phyloP scores from a whole-genome alignment of 2,888 invertebrate species.

The Argyra leucocephala region DNA sequence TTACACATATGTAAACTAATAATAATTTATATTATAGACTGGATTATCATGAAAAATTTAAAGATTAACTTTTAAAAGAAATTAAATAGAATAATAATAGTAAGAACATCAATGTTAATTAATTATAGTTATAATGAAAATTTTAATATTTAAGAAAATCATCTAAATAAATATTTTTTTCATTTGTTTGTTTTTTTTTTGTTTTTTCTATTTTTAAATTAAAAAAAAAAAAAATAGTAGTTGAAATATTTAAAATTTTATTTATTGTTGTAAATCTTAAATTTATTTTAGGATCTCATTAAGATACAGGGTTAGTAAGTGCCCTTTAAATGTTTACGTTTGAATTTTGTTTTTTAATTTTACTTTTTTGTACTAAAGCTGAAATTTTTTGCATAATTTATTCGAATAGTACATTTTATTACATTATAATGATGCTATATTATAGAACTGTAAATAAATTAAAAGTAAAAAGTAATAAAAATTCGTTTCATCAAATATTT shows the following conservation, averaged over 20 bases:
- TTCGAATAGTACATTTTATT: not conserved
- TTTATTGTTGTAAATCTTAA: not conserved
- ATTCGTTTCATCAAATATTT: not conserved
- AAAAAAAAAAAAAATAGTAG: too few species aligned
- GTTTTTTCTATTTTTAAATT: not conserved
- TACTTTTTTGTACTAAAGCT: not conserved
- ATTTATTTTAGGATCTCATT: conserved; percentile 1
- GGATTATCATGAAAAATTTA: not conserved
- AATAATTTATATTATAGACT: not conserved
- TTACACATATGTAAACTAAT: not conserved
- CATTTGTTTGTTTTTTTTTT: not conserved
- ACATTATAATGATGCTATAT: not conserved
- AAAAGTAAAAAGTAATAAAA: conserved; percentile 2
- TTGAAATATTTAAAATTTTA: not conserved
- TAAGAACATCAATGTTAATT: not conserved
- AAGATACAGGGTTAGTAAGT: not conserved
- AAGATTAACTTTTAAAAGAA: not conserved
- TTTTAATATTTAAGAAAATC: not conserved
- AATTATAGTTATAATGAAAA: not conserved
- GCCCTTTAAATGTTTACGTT: not conserved
- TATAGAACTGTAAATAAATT: not conserved
- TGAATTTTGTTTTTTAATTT: not conserved
- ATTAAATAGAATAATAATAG: too few species aligned
- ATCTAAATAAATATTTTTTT: not conserved
- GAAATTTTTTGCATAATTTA: not conserved